Evolutionary conservation across 2,888 invertebrate species (phyloP), one percentile per base, ranked within the genome.

Genomic region (Drosophila barbarae): DNA sequence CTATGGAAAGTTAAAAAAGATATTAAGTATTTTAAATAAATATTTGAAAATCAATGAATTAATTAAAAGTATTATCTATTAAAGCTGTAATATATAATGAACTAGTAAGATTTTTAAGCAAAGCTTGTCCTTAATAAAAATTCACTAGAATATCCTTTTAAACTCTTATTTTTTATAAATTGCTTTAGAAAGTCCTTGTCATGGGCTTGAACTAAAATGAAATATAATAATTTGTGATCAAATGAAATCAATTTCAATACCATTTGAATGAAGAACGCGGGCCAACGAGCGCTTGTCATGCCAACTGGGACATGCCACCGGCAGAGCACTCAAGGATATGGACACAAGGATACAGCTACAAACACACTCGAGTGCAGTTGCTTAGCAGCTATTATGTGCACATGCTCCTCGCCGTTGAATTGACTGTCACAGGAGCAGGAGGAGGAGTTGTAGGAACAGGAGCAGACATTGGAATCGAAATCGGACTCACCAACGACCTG

Each of bases 311-410:
- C 78, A 75, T 65, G 76, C 65, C 63, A 76, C 67, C 69, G 76
- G 53, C 75, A 67, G 61, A 73, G 74, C 59, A 74, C 83, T 77
- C 75, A 83, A 56, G 63, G 68, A 55, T 52, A 75, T 53, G 64
- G 59, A 18, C 35, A 46, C 49, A 51, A 9, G 32, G 55, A 34
- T 42, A 42, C 21, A 49, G 59, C 47, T 32, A 64, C 46, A 44
- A 28, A 58, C 47, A 30, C 30, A 46, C 38, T 52, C 42, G 57
- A 50, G 60, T 61, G 56, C 26, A 78, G 84, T 78, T 79, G 79
- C 82, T 84, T 78, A 79, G 84, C 78, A 84, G 84, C 79, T 76
- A 82, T 84, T 82, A 82, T 84, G 76, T 81, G 84, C 84, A 84
- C 84, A 84, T 84, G 82, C 69, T 72, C 61, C 58, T 66, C 57